Percentiles rank a stretch among this genome's conserved stretches.
These are phyloP conservation scores for Scaptomyza pallida DNA, from an alignment of 1,140 invertebrate species.

Conservation along the genomic window DNA sequence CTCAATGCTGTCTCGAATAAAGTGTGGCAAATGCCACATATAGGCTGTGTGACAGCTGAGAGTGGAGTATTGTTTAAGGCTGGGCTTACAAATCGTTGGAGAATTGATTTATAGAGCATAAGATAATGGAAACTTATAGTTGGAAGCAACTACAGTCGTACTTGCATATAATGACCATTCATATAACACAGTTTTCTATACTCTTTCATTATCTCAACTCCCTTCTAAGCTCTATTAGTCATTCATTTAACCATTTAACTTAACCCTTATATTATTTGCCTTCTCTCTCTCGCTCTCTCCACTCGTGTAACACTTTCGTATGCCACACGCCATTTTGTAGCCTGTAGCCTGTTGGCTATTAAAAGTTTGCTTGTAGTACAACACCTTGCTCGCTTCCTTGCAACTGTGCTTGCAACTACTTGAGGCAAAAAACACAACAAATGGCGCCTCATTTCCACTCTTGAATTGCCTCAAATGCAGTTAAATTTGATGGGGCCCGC, in stretches of 20 bases:
- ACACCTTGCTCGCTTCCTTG: too few relatives aligned
- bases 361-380: slow-evolving; percentile 23
- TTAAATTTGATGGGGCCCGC: slow-evolving; percentile 64
- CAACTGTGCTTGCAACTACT: too few relatives aligned
- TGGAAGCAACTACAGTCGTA: too few relatives aligned
- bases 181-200: too few relatives aligned
- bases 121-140: too few relatives aligned
- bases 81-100: too few relatives aligned
- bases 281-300: neutral
- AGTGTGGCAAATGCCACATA: neutral
- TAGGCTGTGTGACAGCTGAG: neutral
- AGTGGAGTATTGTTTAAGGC: too few relatives aligned
- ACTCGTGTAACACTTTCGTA: too few relatives aligned
- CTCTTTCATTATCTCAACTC: too few relatives aligned
- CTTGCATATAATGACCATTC: too few relatives aligned
- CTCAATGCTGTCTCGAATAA: slow-evolving; percentile 12
- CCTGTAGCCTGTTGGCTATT: slow-evolving; percentile 18
- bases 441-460: slow-evolving; percentile 66
- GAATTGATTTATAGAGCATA: too few relatives aligned
- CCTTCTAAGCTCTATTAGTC: too few relatives aligned
- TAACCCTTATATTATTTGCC: neutral
- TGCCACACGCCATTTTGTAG: neutral
- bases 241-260: neutral
- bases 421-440: slow-evolving; percentile 41
- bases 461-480: slow-evolving; percentile 59